Evolutionary conservation across 1,140 invertebrate species (phyloP).

Genomic region (Pararge aegeria): DNA sequence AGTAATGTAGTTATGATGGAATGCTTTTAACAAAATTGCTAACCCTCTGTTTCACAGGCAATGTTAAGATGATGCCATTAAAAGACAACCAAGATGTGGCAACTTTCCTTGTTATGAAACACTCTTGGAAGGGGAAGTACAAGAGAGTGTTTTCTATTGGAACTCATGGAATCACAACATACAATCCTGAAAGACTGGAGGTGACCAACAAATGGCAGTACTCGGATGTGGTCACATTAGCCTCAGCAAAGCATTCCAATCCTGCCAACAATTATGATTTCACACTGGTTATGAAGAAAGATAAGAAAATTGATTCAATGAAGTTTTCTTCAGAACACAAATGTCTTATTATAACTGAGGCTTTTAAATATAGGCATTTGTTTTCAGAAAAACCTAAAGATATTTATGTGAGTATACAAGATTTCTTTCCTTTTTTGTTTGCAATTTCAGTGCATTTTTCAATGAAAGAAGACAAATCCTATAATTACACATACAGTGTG

Average conservation of each 20-base stretch:
- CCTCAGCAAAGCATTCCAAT: constrained; percentile 82
- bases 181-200: constrained; percentile 96
- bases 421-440: too few species aligned
- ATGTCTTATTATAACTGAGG: constrained; percentile 94
- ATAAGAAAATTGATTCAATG: constrained; percentile 96
- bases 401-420: constrained; percentile 81
- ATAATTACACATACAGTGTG: too few species aligned
- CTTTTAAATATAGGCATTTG: constrained; percentile 88
- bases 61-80: constrained; percentile 88
- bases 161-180: constrained; percentile 96
- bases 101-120: constrained; percentile 97
- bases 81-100: constrained; percentile 95
- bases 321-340: constrained; percentile 98
- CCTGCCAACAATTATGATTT: constrained; percentile 85
- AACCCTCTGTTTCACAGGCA: constrained; percentile 49
- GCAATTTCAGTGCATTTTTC: too few species aligned
- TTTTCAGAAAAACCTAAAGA: constrained; percentile 91
- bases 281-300: constrained; percentile 92
- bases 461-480: too few species aligned
- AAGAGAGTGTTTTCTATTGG: constrained; percentile 99
- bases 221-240: constrained; percentile 88
- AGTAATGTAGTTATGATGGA: too few species aligned
- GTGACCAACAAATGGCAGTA: constrained; percentile 96
- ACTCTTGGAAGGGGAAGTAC: constrained; percentile 99
- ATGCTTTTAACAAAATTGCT: background rate